Percentiles rank a stretch among this genome's conserved stretches.
Conservation (phyloP, 2,113 vertebrate species). For the Tragelaphus scriptus region DNA sequence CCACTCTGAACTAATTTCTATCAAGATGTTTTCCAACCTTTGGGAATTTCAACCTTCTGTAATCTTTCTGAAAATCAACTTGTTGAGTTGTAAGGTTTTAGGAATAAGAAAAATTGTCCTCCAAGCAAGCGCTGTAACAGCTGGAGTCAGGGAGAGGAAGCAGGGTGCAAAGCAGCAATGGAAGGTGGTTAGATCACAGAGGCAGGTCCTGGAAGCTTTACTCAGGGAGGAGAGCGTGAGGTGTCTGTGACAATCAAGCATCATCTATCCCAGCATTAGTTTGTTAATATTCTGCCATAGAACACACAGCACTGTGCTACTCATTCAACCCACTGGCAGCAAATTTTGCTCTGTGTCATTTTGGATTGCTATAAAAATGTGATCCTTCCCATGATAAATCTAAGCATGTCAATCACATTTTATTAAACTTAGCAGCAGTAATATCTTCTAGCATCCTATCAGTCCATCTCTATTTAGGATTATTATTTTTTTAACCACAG, state of each 20-base stretch:
- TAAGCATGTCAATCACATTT: slow-evolving; percentile 78
- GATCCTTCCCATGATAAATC: slow-evolving; percentile 77
- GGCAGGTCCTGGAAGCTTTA: neutral
- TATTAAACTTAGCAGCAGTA: slow-evolving; percentile 78
- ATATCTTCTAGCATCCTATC: slow-evolving; percentile 73
- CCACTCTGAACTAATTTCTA: neutral
- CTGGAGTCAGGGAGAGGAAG: neutral
- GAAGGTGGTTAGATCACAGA: neutral
- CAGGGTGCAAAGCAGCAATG: neutral
- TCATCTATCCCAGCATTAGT: neutral
- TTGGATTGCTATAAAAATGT: slow-evolving; percentile 70
- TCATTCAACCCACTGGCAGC: slow-evolving; percentile 10
- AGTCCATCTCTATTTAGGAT: slow-evolving; percentile 78
- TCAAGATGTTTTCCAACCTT: neutral
- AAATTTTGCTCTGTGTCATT: slow-evolving; percentile 64
- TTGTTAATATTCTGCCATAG: neutral
- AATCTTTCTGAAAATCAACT: neutral
- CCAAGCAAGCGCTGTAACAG: neutral
- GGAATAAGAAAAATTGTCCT: neutral
- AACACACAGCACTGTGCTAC: neutral
- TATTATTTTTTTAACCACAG: slow-evolving; percentile 62
- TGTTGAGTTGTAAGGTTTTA: neutral
- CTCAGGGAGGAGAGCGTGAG: neutral
- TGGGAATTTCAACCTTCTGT: neutral
- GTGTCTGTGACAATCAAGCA: neutral